Conservation (phyloP, 2,113 vertebrate genomes). For the Alexandromys fortis region DNA sequence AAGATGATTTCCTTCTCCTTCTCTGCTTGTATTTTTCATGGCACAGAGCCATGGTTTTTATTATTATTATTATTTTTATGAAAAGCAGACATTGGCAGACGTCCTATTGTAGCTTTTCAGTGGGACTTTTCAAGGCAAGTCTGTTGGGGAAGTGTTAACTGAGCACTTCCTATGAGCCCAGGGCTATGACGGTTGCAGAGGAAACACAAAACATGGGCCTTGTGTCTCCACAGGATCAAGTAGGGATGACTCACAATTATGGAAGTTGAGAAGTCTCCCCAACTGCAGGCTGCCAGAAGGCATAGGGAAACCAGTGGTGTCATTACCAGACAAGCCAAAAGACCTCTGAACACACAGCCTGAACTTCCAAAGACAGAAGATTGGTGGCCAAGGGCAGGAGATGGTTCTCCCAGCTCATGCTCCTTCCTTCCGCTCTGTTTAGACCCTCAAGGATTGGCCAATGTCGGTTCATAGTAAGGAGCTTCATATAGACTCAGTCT, state of each 20-base stretch:
- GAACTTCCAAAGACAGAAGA: too few species aligned
- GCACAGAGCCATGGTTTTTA: neutral
- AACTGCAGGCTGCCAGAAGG: neutral
- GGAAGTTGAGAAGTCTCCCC: neutral
- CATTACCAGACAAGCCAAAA: neutral
- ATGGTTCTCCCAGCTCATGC: neutral
- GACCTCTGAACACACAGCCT: neutral
- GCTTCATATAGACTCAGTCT: neutral
- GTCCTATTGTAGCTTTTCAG: neutral
- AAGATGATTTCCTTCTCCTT: slow-evolving; percentile 47
- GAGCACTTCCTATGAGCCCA: neutral
- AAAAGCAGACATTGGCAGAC: neutral
- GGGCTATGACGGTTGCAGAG: neutral
- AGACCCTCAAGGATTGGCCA: neutral
- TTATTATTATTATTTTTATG: neutral
- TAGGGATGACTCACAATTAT: neutral
- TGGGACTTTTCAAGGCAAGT: neutral
- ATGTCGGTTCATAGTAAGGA: neutral
- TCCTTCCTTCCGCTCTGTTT: neutral
- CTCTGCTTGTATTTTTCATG: slow-evolving; percentile 49
- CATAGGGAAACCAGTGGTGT: neutral
- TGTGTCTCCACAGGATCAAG: neutral
- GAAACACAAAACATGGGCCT: neutral
- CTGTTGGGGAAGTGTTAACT: neutral
- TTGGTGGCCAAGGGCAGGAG: neutral